These are phyloP conservation scores for Ommatoiulus sabulosus DNA, from an alignment of 2,888 invertebrate genomes.

Conservation along the genomic window DNA sequence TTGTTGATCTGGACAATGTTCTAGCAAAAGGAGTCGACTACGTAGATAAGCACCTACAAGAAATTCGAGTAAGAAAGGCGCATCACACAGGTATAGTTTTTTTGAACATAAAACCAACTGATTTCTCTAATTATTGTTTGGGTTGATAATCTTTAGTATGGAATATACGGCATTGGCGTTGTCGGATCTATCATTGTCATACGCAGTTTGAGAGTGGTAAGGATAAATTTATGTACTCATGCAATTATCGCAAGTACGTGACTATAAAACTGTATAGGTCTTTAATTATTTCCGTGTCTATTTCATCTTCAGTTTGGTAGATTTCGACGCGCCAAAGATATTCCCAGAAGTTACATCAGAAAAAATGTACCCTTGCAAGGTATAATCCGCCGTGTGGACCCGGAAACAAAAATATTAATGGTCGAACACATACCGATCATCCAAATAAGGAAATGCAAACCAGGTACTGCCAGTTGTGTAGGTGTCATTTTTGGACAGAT, in stretches of 20 bases:
- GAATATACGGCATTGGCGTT: constrained; percentile 38
- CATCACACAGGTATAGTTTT: neutral
- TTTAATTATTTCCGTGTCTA: neutral
- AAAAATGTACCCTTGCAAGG: constrained; percentile 50
- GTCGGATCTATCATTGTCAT: constrained; percentile 36
- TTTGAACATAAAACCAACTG: neutral
- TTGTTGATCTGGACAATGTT: constrained; percentile 31
- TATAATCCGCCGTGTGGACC: constrained; percentile 46
- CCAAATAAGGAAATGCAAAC: neutral
- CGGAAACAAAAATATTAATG: constrained; percentile 54
- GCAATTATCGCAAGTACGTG: neutral
- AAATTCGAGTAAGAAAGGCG: neutral
- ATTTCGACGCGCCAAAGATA: constrained; percentile 45
- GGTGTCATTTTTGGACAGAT: neutral
- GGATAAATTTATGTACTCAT: neutral
- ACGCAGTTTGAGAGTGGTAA: constrained; percentile 55
- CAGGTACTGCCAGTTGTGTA: constrained; percentile 14
- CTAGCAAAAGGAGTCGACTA: neutral
- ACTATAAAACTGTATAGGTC: neutral
- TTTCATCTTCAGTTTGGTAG: constrained; percentile 49
- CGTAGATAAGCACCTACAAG: constrained; percentile 5
- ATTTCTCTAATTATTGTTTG: neutral
- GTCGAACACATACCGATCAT: constrained; percentile 55
- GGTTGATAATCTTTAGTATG: constrained; percentile 18
- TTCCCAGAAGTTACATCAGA: constrained; percentile 55